A percentile compares a stretch with the other conserved stretches of the same genome.
phyloP scores from a whole-genome alignment of 2,888 invertebrate species.

The Cephonodes hylas region DNA sequence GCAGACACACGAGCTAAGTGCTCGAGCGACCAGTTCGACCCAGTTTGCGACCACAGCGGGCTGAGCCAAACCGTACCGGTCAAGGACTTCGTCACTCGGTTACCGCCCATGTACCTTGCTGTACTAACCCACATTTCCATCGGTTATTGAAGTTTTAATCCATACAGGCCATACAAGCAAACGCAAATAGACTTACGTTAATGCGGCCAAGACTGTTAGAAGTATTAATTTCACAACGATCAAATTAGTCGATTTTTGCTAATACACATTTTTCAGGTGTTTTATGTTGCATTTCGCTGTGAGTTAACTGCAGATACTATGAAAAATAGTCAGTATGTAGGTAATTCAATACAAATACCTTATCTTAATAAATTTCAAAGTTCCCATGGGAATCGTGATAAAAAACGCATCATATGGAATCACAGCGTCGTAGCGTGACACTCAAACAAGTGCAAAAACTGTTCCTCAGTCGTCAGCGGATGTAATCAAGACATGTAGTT shows the following conservation, averaged over 20 bases:
- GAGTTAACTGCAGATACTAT: too few species aligned
- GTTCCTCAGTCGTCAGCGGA: not conserved
- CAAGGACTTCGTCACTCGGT: slow-evolving; percentile 25
- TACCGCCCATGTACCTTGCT: slow-evolving; percentile 12
- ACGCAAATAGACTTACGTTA: too few species aligned
- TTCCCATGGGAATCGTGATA: not conserved
- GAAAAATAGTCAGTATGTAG: too few species aligned
- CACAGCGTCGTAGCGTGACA: not conserved
- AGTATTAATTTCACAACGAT: too few species aligned
- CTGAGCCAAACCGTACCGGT: slow-evolving; percentile 22
- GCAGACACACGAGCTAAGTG: not conserved
- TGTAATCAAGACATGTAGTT: not conserved
- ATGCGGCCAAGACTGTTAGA: too few species aligned
- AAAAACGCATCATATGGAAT: not conserved
- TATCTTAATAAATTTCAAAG: not conserved
- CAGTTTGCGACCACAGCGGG: slow-evolving; percentile 23
- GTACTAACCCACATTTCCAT: not conserved
- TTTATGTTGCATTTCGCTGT: too few species aligned
- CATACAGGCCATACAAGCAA: too few species aligned
- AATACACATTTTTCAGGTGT: too few species aligned
- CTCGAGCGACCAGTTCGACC: slow-evolving; percentile 25
- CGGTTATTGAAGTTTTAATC: not conserved
- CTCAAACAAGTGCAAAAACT: not conserved
- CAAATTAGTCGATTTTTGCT: too few species aligned
- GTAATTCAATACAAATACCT: too few species aligned